Conservation (phyloP, 1,140 invertebrate genomes). For the Euwallacea fornicatus region DNA sequence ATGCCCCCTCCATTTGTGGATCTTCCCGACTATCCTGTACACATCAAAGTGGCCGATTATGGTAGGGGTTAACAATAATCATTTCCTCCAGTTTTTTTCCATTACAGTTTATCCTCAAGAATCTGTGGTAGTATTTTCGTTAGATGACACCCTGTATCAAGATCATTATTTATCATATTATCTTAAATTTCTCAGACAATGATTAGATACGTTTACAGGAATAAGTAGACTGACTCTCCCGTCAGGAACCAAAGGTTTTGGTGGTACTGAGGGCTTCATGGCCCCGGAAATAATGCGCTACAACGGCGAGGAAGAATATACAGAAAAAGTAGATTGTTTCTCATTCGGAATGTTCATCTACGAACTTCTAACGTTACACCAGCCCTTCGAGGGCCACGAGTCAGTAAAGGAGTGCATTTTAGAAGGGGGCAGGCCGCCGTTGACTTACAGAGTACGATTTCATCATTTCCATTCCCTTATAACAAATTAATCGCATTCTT, state of each 20-base stretch:
- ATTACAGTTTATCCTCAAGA: not conserved
- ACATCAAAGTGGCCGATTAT: constrained; percentile 95
- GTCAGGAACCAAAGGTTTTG: constrained; percentile 95
- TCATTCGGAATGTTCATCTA: constrained; percentile 99
- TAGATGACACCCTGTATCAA: too few relatives aligned
- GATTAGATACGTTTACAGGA: constrained; percentile 53
- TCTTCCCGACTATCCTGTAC: constrained; percentile 67
- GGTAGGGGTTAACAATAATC: constrained; percentile 58
- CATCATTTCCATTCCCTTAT: not conserved
- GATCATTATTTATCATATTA: too few relatives aligned
- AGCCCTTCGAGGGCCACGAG: constrained; percentile 94
- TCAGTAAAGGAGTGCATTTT: constrained; percentile 95
- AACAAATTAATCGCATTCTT: constrained; percentile 25
- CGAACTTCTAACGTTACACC: constrained; percentile 89
- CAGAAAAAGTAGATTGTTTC: constrained; percentile 98
- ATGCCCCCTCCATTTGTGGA: constrained; percentile 77
- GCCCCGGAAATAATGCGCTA: constrained; percentile 98
- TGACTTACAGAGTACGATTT: constrained; percentile 72
- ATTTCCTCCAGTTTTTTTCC: constrained; percentile 20
- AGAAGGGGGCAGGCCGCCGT: constrained; percentile 86
- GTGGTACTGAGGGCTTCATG: constrained; percentile 97
- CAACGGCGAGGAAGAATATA: constrained; percentile 98
- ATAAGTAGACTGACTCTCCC: constrained; percentile 87
- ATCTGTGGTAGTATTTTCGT: too few relatives aligned
- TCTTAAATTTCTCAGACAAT: too few relatives aligned